These are phyloP conservation scores for Delphinapterus leucas DNA, from an alignment of 2,113 vertebrate genomes.

Conservation along the genomic window DNA sequence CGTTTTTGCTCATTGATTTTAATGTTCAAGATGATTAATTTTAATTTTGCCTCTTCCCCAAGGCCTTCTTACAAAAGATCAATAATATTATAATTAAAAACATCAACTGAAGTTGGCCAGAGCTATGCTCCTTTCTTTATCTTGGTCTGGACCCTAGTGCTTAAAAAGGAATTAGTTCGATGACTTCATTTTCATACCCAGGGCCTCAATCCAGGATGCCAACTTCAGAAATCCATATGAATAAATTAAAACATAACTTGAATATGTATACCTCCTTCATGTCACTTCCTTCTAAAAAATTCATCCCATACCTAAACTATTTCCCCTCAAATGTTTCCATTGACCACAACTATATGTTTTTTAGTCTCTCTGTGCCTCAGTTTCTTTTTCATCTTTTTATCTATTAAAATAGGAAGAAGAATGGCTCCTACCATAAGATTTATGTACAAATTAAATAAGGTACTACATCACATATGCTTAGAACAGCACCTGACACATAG, in stretches of 20 bases:
- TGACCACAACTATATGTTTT: not conserved
- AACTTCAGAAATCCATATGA: slow-evolving; percentile 19
- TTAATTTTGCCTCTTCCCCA: slow-evolving; percentile 69
- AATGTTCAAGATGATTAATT: slow-evolving; percentile 78
- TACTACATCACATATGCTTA: not conserved
- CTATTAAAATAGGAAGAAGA: not conserved
- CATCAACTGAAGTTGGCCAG: slow-evolving; percentile 48
- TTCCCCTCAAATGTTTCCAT: not conserved
- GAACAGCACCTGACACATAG: not conserved
- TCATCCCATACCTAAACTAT: not conserved
- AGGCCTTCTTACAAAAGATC: slow-evolving; percentile 65
- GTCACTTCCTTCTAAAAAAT: not conserved
- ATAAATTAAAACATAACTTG: not conserved
- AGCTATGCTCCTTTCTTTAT: not conserved
- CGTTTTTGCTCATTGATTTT: slow-evolving; percentile 74
- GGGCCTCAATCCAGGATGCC: not conserved
- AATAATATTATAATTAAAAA: slow-evolving; percentile 76
- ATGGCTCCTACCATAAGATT: not conserved
- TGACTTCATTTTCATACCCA: not conserved
- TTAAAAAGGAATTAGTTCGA: slow-evolving; percentile 41
- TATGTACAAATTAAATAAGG: not conserved
- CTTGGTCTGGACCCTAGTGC: not conserved
- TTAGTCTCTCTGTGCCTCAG: not conserved
- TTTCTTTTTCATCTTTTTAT: not conserved
- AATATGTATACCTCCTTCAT: not conserved